Evolutionary conservation across 1,140 invertebrate genomes (phyloP).

Genomic region (Sarcophaga peregrina): DNA sequence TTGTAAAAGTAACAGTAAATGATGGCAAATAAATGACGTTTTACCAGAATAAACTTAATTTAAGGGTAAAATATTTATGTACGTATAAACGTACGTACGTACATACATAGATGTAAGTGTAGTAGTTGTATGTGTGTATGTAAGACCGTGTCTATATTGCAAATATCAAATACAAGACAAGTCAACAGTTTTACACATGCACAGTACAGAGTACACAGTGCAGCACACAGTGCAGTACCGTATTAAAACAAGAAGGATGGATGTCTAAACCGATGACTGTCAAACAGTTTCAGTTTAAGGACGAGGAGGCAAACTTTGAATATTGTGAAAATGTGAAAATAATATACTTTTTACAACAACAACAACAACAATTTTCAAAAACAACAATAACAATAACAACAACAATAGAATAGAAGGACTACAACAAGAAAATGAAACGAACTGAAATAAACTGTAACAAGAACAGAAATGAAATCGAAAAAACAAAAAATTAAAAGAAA

Average conservation of each 20-base stretch:
- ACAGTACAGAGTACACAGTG: no score
- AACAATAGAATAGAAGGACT: no score
- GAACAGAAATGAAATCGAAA: no score
- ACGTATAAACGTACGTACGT: background rate
- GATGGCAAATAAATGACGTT: constrained; percentile 21
- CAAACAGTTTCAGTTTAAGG: constrained; percentile 1
- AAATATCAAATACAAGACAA: constrained; percentile 22
- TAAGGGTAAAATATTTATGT: constrained; percentile 15
- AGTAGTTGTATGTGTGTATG: background rate
- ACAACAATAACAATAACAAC: no score
- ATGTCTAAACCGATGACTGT: constrained; percentile 26
- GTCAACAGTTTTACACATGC: constrained; percentile 4
- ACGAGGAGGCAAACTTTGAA: background rate
- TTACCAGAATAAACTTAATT: constrained; percentile 19
- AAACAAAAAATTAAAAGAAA: background rate
- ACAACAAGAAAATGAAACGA: no score
- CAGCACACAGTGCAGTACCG: background rate
- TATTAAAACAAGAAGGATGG: constrained; percentile 27
- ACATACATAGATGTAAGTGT: no score
- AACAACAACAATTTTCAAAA: background rate
- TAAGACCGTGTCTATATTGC: background rate
- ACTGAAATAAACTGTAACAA: background rate
- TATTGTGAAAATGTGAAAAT: constrained; percentile 25
- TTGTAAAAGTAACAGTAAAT: background rate
- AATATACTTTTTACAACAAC: background rate